These are phyloP conservation scores for Procapra przewalskii DNA, from an alignment of 2,113 vertebrate genomes.

Conservation along the genomic window DNA sequence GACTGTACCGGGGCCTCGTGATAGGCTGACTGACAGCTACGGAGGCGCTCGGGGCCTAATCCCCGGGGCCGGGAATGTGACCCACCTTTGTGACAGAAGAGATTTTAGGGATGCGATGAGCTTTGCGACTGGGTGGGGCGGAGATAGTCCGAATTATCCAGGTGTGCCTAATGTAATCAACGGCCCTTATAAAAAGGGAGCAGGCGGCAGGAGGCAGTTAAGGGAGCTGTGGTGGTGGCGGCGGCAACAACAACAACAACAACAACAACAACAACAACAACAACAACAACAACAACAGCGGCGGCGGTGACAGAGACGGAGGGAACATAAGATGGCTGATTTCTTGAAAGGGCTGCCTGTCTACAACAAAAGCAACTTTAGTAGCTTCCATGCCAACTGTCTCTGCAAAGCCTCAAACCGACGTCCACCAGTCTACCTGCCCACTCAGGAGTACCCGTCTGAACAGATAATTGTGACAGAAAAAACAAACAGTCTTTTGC, in stretches of 20 bases:
- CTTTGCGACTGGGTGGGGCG: not conserved
- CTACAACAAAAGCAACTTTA: slow-evolving; percentile 99
- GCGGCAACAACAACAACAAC: not conserved
- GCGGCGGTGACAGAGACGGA: not conserved
- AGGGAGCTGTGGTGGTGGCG: not conserved
- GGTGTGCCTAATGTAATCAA: not conserved
- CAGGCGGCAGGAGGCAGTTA: not conserved
- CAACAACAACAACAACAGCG: too few species aligned
- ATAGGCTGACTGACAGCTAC: not conserved
- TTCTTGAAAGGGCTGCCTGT: slow-evolving; percentile 98
- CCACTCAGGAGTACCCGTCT: slow-evolving; percentile 94
- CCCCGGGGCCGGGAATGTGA: not conserved
- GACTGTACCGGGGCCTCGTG: too few species aligned
- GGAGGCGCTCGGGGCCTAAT: not conserved
- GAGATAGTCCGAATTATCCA: not conserved
- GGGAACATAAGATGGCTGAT: slow-evolving; percentile 82
- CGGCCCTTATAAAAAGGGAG: not conserved
- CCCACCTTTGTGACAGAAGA: not conserved
- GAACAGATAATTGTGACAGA: slow-evolving; percentile 98
- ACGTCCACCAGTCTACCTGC: slow-evolving; percentile 95
- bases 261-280: too few species aligned
- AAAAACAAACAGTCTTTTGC: slow-evolving; percentile 95
- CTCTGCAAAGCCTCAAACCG: slow-evolving; percentile 99
- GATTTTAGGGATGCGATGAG: too few species aligned
- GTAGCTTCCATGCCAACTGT: slow-evolving; percentile 96